Conservation (phyloP, 1,140 invertebrate genomes). For the Hypothenemus hampei region DNA sequence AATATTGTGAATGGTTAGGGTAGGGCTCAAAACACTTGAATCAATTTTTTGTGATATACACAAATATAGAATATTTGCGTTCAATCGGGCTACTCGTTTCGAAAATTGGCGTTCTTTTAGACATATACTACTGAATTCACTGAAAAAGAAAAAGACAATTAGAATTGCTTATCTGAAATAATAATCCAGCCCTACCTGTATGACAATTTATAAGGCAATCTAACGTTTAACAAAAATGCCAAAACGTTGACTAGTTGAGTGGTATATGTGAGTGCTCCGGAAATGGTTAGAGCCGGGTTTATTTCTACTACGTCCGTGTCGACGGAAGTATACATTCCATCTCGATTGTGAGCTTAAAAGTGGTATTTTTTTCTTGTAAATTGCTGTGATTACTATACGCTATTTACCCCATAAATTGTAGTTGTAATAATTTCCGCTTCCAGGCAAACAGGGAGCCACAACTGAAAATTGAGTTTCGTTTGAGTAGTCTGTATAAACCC, state of each 20-base stretch:
- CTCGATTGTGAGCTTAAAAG: constrained; percentile 58
- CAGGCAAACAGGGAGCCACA: constrained; percentile 68
- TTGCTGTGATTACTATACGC: no score
- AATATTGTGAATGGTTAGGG: constrained; percentile 70
- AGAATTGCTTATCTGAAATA: neutral
- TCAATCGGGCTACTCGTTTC: constrained; percentile 68
- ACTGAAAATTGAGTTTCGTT: constrained; percentile 66
- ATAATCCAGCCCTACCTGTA: constrained; percentile 58
- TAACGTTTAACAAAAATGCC: constrained; percentile 70
- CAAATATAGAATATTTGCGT: constrained; percentile 76
- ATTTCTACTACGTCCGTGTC: constrained; percentile 49
- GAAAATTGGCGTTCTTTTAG: constrained; percentile 67
- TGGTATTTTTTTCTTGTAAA: no score
- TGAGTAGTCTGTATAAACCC: constrained; percentile 64
- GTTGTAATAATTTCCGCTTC: constrained; percentile 71
- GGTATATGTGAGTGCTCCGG: constrained; percentile 73
- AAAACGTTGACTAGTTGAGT: constrained; percentile 76
- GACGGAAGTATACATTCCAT: constrained; percentile 52
- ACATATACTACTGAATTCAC: constrained; percentile 65
- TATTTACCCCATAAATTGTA: constrained; percentile 69
- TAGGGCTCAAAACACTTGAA: constrained; percentile 57
- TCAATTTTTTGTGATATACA: constrained; percentile 75
- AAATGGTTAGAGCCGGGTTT: constrained; percentile 68
- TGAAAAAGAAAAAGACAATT: constrained; percentile 45
- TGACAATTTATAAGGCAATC: constrained; percentile 67